phyloP scores from a whole-genome alignment of 2,113 vertebrate species.

The Tachuris rubrigastra region DNA sequence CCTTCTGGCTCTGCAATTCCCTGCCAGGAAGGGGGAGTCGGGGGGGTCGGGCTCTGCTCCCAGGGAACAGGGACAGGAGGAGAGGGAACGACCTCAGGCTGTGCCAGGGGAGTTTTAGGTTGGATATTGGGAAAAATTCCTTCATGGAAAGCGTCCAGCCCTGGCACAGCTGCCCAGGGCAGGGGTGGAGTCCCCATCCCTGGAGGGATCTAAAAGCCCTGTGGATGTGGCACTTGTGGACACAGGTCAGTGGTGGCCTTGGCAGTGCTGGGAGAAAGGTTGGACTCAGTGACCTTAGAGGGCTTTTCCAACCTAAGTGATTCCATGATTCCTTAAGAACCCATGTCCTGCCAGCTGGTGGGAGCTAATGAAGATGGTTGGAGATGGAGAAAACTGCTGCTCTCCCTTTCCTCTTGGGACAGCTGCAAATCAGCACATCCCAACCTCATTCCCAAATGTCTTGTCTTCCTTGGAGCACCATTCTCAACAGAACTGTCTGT shows the following conservation, averaged over 20 bases:
- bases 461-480: not conserved
- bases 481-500: not conserved
- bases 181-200: not conserved
- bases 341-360: not conserved
- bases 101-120: not conserved
- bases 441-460: not conserved
- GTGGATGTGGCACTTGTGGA: not conserved
- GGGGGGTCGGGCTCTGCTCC: not conserved
- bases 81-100: rapidly evolving
- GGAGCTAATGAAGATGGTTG: not conserved
- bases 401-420: not conserved
- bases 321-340: not conserved
- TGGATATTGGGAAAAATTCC: not conserved
- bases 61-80: not conserved
- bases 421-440: not conserved
- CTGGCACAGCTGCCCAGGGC: not conserved
- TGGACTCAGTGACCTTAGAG: not conserved
- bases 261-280: not conserved
- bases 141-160: not conserved
- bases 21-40: not conserved
- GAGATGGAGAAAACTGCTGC: not conserved
- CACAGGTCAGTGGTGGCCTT: rapidly evolving
- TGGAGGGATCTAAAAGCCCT: rapidly evolving
- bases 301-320: not conserved
- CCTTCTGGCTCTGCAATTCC: not conserved